Base-by-base conservation (phyloP, 2,888 invertebrate species). In the Arrhopalites spinosus region DNA sequence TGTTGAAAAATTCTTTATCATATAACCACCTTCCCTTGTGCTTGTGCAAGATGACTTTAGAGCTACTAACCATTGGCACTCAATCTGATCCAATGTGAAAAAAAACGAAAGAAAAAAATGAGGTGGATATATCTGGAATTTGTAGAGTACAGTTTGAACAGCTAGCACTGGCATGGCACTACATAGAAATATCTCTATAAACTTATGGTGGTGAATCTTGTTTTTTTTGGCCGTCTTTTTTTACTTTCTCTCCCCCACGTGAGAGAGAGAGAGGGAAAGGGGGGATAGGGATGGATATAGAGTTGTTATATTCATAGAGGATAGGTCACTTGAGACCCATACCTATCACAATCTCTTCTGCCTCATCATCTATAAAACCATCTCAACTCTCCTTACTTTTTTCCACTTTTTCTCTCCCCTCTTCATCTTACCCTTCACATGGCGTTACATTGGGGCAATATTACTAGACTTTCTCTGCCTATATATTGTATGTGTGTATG, bases 241-340 rank as follows among this genome's bases (percentile, higher is more conserved):
- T 27, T 20, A 20, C 20, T 20, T 59, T 27, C 23, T n/a, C 15
- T 15, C 5, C 15, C 15, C 53, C 23, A 2, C 23, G 53, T 23
- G 3, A 5, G 3, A 5, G 53, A 5, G 3, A 17, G 53, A 5
- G 5, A 15, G 3, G 53, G n/a, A 2, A 23, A 11, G 59, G 56
- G 56, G 23, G 23, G 17, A 56, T 56, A 5, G 53, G 5, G 15
- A 15, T 20, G 53, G 15, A 23, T 5, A n/a, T n/a, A n/a, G n/a
- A n/a, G n/a, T n/a, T n/a, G n/a, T n/a, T n/a, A n/a, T n/a, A 30
- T 30, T 53, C 29, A 56, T 56, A 45, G 70, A 71, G 75, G 73
- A 79, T 79, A 73, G 79, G 79, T 76, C 79, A 79, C 79, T 43
- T 68, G 79, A 78, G 79, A 79, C 78, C 23, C 74, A 78, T 79